These are phyloP conservation scores for Oscheius sp. DNA, from an alignment of 2,888 invertebrate species.

Conservation along the genomic window DNA sequence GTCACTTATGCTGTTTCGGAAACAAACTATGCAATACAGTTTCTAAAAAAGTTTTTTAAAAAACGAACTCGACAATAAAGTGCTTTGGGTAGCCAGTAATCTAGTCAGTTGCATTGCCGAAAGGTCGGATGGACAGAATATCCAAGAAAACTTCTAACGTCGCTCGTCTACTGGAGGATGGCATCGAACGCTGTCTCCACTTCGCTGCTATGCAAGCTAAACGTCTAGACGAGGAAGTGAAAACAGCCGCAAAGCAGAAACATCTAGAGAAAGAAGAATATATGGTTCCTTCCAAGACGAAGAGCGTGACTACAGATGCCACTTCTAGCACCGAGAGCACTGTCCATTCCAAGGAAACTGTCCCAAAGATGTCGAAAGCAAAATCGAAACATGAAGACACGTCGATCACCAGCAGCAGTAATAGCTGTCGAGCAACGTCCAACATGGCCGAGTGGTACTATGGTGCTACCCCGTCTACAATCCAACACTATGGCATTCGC, in stretches of 20 bases:
- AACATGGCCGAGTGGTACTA: constrained; percentile 2
- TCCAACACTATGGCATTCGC: too few species aligned
- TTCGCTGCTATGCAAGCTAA: not conserved
- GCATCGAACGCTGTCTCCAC: constrained; percentile 12
- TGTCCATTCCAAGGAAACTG: not conserved
- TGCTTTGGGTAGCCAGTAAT: not conserved
- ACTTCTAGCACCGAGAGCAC: too few species aligned
- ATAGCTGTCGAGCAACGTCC: not conserved
- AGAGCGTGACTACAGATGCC: not conserved
- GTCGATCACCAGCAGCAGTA: not conserved
- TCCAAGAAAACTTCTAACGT: not conserved
- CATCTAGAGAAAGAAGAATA: not conserved
- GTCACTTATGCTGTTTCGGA: not conserved
- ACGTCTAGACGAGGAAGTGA: not conserved
- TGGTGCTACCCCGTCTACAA: too few species aligned
- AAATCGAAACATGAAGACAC: not conserved
- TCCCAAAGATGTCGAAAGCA: not conserved
- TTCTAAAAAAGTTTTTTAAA: not conserved
- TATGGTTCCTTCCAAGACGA: not conserved
- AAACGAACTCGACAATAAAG: not conserved
- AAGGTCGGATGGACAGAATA: not conserved
- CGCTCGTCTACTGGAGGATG: not conserved
- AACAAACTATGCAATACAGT: not conserved
- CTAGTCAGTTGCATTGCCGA: not conserved
- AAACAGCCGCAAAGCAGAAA: constrained; percentile 13